These are phyloP conservation scores for Cryptus armator DNA, from an alignment of 2,888 invertebrate species.

Conservation along the genomic window DNA sequence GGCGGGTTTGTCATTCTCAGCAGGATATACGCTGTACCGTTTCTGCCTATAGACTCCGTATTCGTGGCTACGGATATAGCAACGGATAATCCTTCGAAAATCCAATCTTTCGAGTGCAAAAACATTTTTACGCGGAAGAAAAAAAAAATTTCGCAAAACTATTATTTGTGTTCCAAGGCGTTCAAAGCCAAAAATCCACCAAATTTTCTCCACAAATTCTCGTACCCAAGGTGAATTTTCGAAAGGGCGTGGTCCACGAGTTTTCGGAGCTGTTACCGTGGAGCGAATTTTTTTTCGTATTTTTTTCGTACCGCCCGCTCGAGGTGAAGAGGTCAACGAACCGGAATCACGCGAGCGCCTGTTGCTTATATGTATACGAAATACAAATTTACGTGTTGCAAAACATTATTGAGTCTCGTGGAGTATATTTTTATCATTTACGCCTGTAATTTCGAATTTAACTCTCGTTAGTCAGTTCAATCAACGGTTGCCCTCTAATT, in stretches of 20 bases:
- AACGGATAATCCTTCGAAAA: conserved; percentile 17
- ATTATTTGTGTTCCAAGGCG: too few species aligned
- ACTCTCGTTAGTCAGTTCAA: conserved; percentile 47
- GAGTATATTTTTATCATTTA: conserved; percentile 13
- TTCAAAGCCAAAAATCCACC: too few species aligned
- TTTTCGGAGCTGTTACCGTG: neutral
- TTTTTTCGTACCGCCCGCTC: neutral
- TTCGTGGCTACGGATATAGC: neutral
- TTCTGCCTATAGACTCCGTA: conserved; percentile 24
- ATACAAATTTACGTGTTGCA: neutral
- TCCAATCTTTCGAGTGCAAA: neutral
- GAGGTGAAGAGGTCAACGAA: conserved; percentile 20
- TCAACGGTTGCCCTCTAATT: conserved; percentile 45
- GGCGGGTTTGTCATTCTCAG: conserved; percentile 58
- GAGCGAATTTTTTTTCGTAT: neutral
- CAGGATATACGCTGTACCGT: conserved; percentile 36
- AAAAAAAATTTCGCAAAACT: neutral
- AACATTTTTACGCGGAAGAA: too few species aligned
- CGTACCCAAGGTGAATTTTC: neutral
- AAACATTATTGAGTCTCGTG: conserved; percentile 46
- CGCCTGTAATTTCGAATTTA: conserved; percentile 61
- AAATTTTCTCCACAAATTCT: neutral
- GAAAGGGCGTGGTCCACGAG: conserved; percentile 15
- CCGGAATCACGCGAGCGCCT: conserved; percentile 5
- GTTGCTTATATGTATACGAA: neutral